Evolutionary conservation across 2,797 vertebrate species (phyloP), one percentile per base, ranked within the genome.

Genomic region (Lagodon rhomboides): DNA sequence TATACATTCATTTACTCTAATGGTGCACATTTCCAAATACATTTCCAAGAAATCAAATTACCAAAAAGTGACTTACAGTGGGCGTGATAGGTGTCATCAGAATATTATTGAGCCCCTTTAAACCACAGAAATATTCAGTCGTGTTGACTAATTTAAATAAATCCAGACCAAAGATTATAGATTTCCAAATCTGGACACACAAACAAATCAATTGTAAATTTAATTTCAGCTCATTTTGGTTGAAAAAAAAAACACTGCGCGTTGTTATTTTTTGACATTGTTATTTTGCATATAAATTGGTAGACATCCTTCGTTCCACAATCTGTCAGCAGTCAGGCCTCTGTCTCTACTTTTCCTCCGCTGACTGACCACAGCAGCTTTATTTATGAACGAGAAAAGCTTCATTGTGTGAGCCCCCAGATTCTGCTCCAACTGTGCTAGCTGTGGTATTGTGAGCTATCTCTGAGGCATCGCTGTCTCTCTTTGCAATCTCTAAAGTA

Each of bases 281-380:
- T 63, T 64, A n/a, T 34, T 53, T 69, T 51, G 18, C 27, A 69
- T 20, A 13, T 12, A 38, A 65, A 30, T 18, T 30, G 8, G 5
- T 23, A 54, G 27, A 54, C 25, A 18, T 23, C 23, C 20, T 1
- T 43, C 18, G 49, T 15, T 30, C 22, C 15, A 47, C 15, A 8
- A 50, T 16, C 25, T 44, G 55, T 65, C 73, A 58, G 68, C 56
- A 51, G 73, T 62, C 11, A 11, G 30, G 30, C 50, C 41, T 74
- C 34, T 16, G 53, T 49, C 54, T 54, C 38, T 27, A 0, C 47
- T 79, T 20, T 17, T 65, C 51, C 53, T 73, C 49, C 15, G 61
- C 73, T 23, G 43, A 71, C 43, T 56, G 23, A 73, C 68, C 73
- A 68, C 73, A 68, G 38, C 51, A 6, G 53, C 49, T 73, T 50